These are phyloP conservation scores for Macropis europaea DNA, from an alignment of 2,888 invertebrate genomes.

Conservation along the genomic window DNA sequence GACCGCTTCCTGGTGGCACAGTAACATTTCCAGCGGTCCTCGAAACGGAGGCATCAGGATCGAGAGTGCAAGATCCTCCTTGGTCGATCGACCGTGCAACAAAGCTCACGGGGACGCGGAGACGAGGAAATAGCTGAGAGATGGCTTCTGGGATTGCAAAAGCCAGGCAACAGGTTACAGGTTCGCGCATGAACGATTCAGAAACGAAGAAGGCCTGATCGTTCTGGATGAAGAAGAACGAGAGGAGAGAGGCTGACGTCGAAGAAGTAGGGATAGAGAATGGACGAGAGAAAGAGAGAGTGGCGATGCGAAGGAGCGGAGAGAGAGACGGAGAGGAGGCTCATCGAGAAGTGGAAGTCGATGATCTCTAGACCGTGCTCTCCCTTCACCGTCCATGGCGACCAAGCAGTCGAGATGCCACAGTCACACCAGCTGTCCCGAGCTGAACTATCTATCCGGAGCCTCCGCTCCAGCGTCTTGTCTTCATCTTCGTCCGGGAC, in stretches of 20 bases:
- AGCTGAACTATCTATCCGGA: conserved; percentile 52
- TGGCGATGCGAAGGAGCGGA: not conserved
- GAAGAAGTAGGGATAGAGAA: conserved; percentile 31
- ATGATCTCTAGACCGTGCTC: conserved; percentile 73
- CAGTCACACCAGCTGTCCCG: conserved; percentile 69
- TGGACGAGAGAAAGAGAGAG: not conserved
- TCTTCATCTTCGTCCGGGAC: too few relatives aligned
- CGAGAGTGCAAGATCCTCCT: conserved; percentile 7
- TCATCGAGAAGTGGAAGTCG: conserved; percentile 62
- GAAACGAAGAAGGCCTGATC: conserved; percentile 41
- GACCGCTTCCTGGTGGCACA: conserved; percentile 31
- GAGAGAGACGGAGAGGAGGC: conserved; percentile 19
- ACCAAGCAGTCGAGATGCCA: conserved; percentile 62
- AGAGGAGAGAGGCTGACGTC: conserved; percentile 24
- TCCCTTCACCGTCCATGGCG: conserved; percentile 73
- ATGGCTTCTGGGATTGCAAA: conserved; percentile 49
- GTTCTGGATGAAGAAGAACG: conserved; percentile 41
- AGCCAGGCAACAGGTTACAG: conserved; percentile 50
- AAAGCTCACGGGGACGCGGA: conserved; percentile 4
- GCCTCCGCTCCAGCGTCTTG: too few relatives aligned
- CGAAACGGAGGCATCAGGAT: not conserved
- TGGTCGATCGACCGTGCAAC: not conserved
- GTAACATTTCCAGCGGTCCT: conserved; percentile 37
- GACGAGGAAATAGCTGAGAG: conserved; percentile 31
- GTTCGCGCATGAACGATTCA: conserved; percentile 56